Evolutionary conservation across 2,113 vertebrate genomes (phyloP), one percentile per base, ranked within the genome.

Genomic region (Emydura subglobosa): DNA sequence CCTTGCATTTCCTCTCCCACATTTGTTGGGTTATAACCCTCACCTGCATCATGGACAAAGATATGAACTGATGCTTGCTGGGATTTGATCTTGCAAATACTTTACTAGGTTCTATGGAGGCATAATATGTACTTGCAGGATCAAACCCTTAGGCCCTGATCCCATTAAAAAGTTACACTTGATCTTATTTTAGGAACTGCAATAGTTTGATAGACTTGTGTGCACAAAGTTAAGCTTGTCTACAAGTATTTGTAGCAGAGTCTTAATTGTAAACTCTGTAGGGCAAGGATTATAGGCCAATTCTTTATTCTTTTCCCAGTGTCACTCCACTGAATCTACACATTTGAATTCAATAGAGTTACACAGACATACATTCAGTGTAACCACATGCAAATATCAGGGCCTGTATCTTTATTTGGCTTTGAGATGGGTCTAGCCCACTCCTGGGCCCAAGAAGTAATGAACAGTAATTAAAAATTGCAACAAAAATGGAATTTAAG

Each of bases 21-120:
- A 42, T 72, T 59, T 19, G 44, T 92, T 61, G 92, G 90, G 84
- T 89, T 49, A 54, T 10, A 92, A 78, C 81, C 90, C 87, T 94
- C 96, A 95, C 93, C 94, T 90, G 78, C 27, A 86, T 94, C 80
- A 31, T 94, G 2, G 90, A 94, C 89, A 82, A 89, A 92, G 92
- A 91, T 91, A 31, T 65, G 59, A 65, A 7, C 59, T 8, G 31
- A 65, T 34, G 61, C 29, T 61, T 72, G 19, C 42, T 59, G 92
- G 54, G 9, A 0, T 85, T 96, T 97, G 93, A 86, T 96, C 87
- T 93, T 81, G 14, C 83, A 80, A 88, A 79, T 51, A 51, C 50
- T 51, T 51, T 51, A 51, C 50, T 51, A 10, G 2, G 5, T 27
- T 29, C 16, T 65, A 34, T 34, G 31, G 12, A 34, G 14, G 31